Percentiles rank a stretch among this genome's conserved stretches.
Conservation (phyloP, 1,140 invertebrate species). For the Geopemphigus sp. region DNA sequence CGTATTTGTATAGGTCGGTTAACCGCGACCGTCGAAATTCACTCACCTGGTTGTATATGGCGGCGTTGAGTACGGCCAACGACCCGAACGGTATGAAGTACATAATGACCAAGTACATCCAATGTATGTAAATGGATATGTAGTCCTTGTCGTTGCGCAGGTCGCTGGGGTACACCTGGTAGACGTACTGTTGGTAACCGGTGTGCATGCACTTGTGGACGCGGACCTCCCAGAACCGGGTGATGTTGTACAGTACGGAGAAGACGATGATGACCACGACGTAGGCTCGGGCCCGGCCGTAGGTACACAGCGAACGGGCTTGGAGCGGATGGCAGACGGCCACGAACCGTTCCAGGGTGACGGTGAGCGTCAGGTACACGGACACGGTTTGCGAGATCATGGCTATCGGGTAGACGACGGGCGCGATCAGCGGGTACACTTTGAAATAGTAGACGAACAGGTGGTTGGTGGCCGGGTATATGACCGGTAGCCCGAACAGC, state of each 20-base stretch:
- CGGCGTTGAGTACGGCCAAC: constrained; percentile 81
- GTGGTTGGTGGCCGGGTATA: constrained; percentile 72
- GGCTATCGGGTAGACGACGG: constrained; percentile 81
- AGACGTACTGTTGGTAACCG: constrained; percentile 64
- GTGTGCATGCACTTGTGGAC: constrained; percentile 50
- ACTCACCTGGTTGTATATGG: constrained; percentile 78
- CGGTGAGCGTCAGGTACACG: constrained; percentile 91
- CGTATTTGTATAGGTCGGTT: too few relatives aligned
- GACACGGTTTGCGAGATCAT: constrained; percentile 88
- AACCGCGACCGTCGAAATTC: too few relatives aligned
- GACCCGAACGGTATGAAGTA: constrained; percentile 85
- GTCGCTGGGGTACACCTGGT: constrained; percentile 67
- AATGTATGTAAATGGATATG: constrained; percentile 84
- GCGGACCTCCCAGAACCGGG: constrained; percentile 62
- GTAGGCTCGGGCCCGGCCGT: constrained; percentile 80
- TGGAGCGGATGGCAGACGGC: constrained; percentile 92
- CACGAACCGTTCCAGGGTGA: constrained; percentile 92
- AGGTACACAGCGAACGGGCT: constrained; percentile 86
- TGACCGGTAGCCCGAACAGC: constrained; percentile 79
- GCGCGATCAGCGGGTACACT: constrained; percentile 77
- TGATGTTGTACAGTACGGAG: constrained; percentile 83
- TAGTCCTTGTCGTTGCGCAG: constrained; percentile 73
- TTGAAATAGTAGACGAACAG: constrained; percentile 76
- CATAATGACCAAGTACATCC: constrained; percentile 88
- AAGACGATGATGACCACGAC: constrained; percentile 79